Percentiles rank a stretch among this genome's conserved stretches.
Conservation (phyloP, 2,113 vertebrate genomes). For the Petromus typicus region DNA sequence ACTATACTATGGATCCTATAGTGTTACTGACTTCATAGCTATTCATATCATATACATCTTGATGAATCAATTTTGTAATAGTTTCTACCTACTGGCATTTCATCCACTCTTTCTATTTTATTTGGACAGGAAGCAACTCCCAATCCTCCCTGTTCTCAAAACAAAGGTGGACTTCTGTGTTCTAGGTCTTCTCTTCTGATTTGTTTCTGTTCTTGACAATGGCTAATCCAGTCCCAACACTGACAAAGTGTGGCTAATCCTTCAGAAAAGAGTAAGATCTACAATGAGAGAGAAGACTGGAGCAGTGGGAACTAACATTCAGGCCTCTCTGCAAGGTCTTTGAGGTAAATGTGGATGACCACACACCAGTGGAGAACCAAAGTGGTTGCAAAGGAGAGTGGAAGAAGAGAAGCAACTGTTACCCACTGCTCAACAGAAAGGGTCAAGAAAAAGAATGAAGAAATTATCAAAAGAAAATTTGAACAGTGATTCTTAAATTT, state of each 20-base stretch:
- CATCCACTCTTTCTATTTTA: background rate
- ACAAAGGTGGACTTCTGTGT: background rate
- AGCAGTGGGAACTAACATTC: conserved; percentile 92
- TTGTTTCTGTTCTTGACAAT: conserved; percentile 50
- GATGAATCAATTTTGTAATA: background rate
- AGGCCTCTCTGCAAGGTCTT: conserved; percentile 93
- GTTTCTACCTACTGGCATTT: background rate
- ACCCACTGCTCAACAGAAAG: background rate
- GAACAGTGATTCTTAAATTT: conserved; percentile 83
- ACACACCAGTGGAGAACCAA: conserved; percentile 91
- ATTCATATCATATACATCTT: background rate
- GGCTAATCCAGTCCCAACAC: conserved; percentile 82
- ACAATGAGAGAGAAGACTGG: conserved; percentile 91
- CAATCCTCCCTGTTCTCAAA: background rate
- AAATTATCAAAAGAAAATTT: conserved; percentile 88
- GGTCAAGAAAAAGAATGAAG: conserved; percentile 86
- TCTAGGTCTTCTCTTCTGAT: conserved; percentile 66
- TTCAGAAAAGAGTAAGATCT: conserved; percentile 89
- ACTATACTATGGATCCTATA: background rate
- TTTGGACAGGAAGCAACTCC: background rate
- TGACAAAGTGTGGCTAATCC: conserved; percentile 85
- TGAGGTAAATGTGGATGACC: conserved; percentile 93
- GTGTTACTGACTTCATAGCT: background rate
- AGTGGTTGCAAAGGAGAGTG: conserved; percentile 84
- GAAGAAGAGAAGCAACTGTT: background rate